Percentiles rank a stretch among this genome's conserved stretches.
These are phyloP conservation scores for Antitype chi DNA, from an alignment of 2,888 invertebrate species.

Conservation along the genomic window DNA sequence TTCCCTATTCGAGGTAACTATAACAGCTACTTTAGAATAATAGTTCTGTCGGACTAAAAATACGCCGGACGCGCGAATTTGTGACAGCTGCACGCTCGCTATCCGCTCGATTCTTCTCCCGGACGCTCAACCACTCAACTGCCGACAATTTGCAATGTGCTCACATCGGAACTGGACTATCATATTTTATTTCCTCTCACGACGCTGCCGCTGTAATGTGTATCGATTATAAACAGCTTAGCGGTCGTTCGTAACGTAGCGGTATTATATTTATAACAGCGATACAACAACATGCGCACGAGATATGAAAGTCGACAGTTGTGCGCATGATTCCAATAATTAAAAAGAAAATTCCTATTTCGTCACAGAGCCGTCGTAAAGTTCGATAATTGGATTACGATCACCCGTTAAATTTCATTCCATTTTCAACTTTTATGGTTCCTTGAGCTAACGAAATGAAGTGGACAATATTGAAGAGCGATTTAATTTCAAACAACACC, in stretches of 20 bases:
- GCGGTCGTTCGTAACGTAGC: slow-evolving; percentile 30
- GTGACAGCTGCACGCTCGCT: slow-evolving; percentile 71
- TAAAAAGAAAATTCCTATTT: slow-evolving; percentile 17
- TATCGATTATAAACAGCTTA: slow-evolving; percentile 46
- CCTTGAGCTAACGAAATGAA: background rate
- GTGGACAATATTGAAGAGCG: background rate
- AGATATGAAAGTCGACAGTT: slow-evolving; percentile 9
- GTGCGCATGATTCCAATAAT: slow-evolving; percentile 24
- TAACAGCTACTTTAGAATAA: slow-evolving; percentile 60
- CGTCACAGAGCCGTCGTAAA: slow-evolving; percentile 12
- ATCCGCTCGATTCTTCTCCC: slow-evolving; percentile 36
- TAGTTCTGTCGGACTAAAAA: slow-evolving; percentile 76
- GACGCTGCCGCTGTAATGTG: slow-evolving; percentile 18
- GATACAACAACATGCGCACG: slow-evolving; percentile 10
- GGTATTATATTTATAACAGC: slow-evolving; percentile 35
- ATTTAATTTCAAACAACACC: background rate
- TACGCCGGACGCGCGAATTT: slow-evolving; percentile 69
- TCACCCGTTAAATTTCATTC: slow-evolving; percentile 17
- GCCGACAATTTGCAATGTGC: slow-evolving; percentile 59
- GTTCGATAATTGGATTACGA: background rate
- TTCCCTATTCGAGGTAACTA: slow-evolving; percentile 95
- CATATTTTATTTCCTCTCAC: slow-evolving; percentile 46
- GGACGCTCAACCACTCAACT: slow-evolving; percentile 57
- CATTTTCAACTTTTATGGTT: background rate
- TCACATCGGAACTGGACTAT: slow-evolving; percentile 53